Evolutionary conservation across 2,797 vertebrate genomes (phyloP), one percentile per base, ranked within the genome.

Genomic region (Nannoperca australis): DNA sequence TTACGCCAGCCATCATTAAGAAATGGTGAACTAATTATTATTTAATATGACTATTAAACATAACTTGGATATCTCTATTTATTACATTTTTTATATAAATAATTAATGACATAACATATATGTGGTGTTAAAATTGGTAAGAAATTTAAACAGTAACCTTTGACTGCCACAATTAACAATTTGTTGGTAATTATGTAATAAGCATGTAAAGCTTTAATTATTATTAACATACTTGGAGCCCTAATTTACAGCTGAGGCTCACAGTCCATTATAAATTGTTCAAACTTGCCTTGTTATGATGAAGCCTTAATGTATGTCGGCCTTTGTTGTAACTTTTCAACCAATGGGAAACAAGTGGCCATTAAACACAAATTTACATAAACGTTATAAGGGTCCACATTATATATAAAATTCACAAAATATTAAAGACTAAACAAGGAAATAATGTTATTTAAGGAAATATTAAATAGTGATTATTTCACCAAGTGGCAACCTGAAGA

Each of bases 21-120:
- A 76, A 72, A 82, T 65, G 70, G 86, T 90, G 81, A 90, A 88
- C 53, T 89, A 88, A 87, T 92, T 78, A 68, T 79, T 76, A 85
- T 85, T 90, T 85, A 76, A 81, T 83, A 71, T 73, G 18, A 68
- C 24, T 65, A 53, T 72, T 78, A 70, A 76, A 49, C 15, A 30
- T 49, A 12, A 54, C 47, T 45, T 47, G 1, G 27, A 53, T 73
- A 45, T 56, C 22, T 14, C 55, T 18, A 60, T 66, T 59, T 38
- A 58, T 68, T 20, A n/a, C 7, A 59, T 51, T 10, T 53, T 79
- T 69, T 32, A 18, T 15, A 55, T 53, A 13, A 50, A 61, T 81
- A 5, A 22, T 56, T 62, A 65, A 73, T 56, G 2, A 45, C 4
- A 4, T 27, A 66, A 64, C 64, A 17, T 42, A 40, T 51, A 34